Percentiles rank a stretch among this genome's conserved stretches.
phyloP scores from a whole-genome alignment of 2,888 invertebrate species.

The Galerucella pusilla region DNA sequence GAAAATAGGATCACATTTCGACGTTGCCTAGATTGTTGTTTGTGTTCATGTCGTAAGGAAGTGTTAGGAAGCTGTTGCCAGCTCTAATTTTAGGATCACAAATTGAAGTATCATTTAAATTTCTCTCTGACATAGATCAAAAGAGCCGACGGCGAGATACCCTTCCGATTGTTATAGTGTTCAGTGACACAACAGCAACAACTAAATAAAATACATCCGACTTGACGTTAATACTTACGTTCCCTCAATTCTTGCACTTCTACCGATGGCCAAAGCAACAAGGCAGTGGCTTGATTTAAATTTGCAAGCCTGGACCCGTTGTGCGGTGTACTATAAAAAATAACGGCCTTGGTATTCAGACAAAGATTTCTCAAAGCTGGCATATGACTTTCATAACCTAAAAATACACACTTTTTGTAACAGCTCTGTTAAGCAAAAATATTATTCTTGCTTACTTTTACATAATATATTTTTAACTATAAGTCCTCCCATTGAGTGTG shows the following conservation, averaged over 20 bases:
- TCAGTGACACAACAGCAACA: too few relatives aligned
- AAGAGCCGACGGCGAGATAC: too few relatives aligned
- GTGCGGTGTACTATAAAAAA: constrained; percentile 94
- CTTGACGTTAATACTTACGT: constrained; percentile 63
- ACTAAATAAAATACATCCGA: background rate
- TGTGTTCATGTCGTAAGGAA: too few relatives aligned
- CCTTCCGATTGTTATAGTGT: too few relatives aligned
- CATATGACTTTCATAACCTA: constrained; percentile 64
- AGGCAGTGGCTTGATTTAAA: constrained; percentile 79
- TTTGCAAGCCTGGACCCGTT: constrained; percentile 83
- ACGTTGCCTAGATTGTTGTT: too few relatives aligned
- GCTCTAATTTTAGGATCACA: too few relatives aligned
- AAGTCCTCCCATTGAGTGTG: constrained; percentile 97
- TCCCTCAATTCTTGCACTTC: constrained; percentile 85
- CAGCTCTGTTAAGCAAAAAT: background rate
- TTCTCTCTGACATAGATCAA: too few relatives aligned
- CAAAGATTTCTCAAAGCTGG: constrained; percentile 69
- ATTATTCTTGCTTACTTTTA: constrained; percentile 65
- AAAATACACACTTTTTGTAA: constrained; percentile 42
- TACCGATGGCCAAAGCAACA: constrained; percentile 85
- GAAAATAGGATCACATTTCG: too few relatives aligned
- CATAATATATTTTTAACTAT: constrained; percentile 87
- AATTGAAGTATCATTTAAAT: too few relatives aligned
- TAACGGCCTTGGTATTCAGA: constrained; percentile 80
- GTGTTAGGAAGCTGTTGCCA: too few relatives aligned